These are phyloP conservation scores for Rhagophthalmus giganteus DNA, from an alignment of 2,888 invertebrate genomes.

Conservation along the genomic window DNA sequence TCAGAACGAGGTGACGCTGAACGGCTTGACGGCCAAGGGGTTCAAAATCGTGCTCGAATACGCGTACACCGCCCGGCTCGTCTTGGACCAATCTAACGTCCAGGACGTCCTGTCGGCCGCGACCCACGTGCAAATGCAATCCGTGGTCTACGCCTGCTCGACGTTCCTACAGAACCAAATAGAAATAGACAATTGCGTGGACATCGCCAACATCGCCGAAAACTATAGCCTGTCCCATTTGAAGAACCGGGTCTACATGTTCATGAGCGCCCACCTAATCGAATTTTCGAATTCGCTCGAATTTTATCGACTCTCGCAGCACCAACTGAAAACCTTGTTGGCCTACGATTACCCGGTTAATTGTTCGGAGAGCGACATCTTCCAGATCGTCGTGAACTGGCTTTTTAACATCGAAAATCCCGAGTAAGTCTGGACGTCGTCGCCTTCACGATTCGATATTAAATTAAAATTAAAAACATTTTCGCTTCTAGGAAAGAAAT, in stretches of 20 bases:
- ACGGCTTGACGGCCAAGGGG: slow-evolving; percentile 68
- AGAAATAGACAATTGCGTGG: slow-evolving; percentile 72
- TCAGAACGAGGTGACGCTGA: slow-evolving; percentile 65
- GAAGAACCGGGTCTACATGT: slow-evolving; percentile 64
- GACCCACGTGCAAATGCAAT: slow-evolving; percentile 66
- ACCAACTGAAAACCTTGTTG: slow-evolving; percentile 65
- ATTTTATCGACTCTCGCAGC: slow-evolving; percentile 62
- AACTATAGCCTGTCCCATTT: slow-evolving; percentile 66
- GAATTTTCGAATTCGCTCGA: slow-evolving; percentile 64
- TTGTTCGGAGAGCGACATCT: slow-evolving; percentile 65
- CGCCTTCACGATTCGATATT: background rate
- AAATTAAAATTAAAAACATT: background rate
- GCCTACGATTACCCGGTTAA: slow-evolving; percentile 70
- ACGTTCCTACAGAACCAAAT: slow-evolving; percentile 68
- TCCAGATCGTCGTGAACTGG: slow-evolving; percentile 65
- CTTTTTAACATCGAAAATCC: slow-evolving; percentile 55
- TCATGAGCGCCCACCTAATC: slow-evolving; percentile 65
- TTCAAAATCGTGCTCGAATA: slow-evolving; percentile 68
- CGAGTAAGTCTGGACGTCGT: slow-evolving; percentile 47
- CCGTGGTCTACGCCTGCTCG: slow-evolving; percentile 69
- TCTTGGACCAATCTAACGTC: slow-evolving; percentile 65
- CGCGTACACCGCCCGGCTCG: slow-evolving; percentile 68
- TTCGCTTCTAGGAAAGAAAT: slow-evolving; percentile 46
- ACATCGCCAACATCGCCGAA: slow-evolving; percentile 70
- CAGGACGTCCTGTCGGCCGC: slow-evolving; percentile 71